phyloP scores from a whole-genome alignment of 2,888 invertebrate genomes.

The Sesia apiformis region DNA sequence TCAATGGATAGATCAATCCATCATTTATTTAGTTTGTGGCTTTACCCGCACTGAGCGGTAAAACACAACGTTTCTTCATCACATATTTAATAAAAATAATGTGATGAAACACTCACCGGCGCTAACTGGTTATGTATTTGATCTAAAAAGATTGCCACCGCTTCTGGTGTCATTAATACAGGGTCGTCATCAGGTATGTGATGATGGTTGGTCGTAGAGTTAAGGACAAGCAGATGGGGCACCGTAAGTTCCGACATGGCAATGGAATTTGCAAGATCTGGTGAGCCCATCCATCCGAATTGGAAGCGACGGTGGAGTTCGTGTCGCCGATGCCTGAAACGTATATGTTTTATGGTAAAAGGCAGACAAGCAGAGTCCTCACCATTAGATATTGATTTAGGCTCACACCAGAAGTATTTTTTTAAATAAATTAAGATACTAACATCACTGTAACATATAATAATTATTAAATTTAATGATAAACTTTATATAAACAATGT shows the following conservation, averaged over 20 bases:
- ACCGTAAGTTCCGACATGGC: conserved; percentile 89
- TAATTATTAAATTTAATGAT: too few species aligned
- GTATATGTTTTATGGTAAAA: too few species aligned
- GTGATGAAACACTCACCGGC: conserved; percentile 67
- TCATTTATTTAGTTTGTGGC: too few species aligned
- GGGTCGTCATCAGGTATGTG: conserved; percentile 92
- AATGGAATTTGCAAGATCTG: conserved; percentile 93
- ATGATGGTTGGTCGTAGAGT: conserved; percentile 93
- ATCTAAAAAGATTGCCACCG: conserved; percentile 83
- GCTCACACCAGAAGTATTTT: too few species aligned
- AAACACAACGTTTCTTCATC: background rate
- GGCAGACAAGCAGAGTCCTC: too few species aligned
- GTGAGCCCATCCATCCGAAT: conserved; percentile 96
- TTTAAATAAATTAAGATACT: too few species aligned
- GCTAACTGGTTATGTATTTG: conserved; percentile 85
- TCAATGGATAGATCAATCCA: too few species aligned
- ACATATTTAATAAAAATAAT: background rate
- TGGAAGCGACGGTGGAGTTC: conserved; percentile 89
- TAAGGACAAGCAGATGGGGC: conserved; percentile 92
- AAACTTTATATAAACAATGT: too few species aligned
- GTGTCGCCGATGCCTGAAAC: conserved; percentile 69
- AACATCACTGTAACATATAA: too few species aligned
- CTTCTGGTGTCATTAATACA: conserved; percentile 85
- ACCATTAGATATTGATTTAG: too few species aligned
- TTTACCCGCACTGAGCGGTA: too few species aligned